Evolutionary conservation across 2,113 vertebrate species (phyloP).

Genomic region (Vulpes vulpes): DNA sequence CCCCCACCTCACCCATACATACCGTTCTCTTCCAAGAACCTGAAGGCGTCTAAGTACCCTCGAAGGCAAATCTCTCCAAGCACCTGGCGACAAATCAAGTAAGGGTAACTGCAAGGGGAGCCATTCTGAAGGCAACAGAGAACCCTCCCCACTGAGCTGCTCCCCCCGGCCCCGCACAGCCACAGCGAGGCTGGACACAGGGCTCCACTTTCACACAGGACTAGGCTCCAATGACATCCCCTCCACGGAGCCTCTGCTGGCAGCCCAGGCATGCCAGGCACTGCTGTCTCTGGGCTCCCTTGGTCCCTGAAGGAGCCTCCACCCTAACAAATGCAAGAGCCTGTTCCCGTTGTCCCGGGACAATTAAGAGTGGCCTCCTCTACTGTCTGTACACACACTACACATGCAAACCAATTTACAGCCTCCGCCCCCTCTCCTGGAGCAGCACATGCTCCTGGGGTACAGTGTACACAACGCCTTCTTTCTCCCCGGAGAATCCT

Average conservation of each 20-base stretch:
- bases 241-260: accelerated
- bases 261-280: accelerated
- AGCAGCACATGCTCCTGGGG: accelerated
- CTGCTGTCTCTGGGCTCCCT: too few relatives aligned
- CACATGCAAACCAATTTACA: accelerated
- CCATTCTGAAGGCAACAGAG: accelerated
- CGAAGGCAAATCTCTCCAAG: slow-evolving; percentile 93
- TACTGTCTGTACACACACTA: accelerated
- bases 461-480: accelerated
- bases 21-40: slow-evolving; percentile 94
- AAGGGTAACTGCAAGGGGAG: not conserved
- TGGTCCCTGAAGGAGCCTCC: not conserved
- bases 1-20: slow-evolving; percentile 73
- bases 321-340: accelerated
- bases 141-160: not conserved
- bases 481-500: not conserved
- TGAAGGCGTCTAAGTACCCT: slow-evolving; percentile 93
- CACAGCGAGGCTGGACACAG: not conserved
- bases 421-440: not conserved
- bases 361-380: not conserved
- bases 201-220: too few relatives aligned
- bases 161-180: accelerated
- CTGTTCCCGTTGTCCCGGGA: accelerated
- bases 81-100: slow-evolving; percentile 85
- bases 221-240: accelerated